Conservation (phyloP, 1,140 invertebrate genomes). For the Carcinoscorpius rotundicauda region DNA sequence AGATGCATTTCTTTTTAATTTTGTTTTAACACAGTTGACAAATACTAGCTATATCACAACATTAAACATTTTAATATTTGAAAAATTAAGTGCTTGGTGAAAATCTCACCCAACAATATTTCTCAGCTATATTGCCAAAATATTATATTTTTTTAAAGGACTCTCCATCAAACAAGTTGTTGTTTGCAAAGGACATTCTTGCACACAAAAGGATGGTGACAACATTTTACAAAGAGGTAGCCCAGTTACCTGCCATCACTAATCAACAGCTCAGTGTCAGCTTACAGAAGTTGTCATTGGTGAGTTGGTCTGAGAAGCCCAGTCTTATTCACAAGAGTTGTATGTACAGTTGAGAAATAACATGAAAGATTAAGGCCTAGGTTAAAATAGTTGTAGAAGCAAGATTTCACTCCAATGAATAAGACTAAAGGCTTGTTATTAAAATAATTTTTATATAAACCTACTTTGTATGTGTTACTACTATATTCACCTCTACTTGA, state of each 20-base stretch:
- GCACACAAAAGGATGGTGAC: slow-evolving; percentile 25
- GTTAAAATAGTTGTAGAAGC: neutral
- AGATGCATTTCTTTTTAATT: no score
- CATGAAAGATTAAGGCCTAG: neutral
- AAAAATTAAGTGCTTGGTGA: no score
- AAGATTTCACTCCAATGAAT: neutral
- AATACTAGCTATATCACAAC: no score
- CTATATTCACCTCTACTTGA: neutral
- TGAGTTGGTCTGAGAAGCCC: slow-evolving; percentile 2
- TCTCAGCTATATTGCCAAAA: neutral
- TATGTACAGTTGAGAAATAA: no score
- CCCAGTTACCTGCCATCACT: slow-evolving; percentile 22
- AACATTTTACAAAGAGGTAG: slow-evolving; percentile 26
- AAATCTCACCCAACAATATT: no score
- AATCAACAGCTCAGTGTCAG: slow-evolving; percentile 24
- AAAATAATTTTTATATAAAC: neutral
- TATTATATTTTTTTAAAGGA: slow-evolving; percentile 22
- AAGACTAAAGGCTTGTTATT: neutral
- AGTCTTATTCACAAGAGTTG: neutral
- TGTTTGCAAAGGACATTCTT: slow-evolving; percentile 30
- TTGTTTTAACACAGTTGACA: no score
- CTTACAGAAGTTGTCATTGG: slow-evolving; percentile 25
- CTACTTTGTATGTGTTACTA: neutral
- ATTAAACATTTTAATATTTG: no score
- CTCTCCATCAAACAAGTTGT: slow-evolving; percentile 32